Evolutionary conservation across 2,888 invertebrate genomes (phyloP), one percentile per base, ranked within the genome.

Genomic region (Ferrisia virgata): DNA sequence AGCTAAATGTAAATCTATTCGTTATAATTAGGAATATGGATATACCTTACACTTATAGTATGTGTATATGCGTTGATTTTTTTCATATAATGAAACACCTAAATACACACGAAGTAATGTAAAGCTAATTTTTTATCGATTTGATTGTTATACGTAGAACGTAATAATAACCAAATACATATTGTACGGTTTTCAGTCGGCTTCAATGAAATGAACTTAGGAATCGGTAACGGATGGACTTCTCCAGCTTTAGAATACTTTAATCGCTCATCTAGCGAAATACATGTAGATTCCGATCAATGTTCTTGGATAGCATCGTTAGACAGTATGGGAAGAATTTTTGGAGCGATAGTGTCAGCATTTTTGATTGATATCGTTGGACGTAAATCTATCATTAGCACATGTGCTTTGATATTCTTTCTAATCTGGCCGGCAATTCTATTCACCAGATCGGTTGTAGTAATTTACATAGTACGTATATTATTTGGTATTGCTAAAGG

Each of bases 401-500:
- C 22, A 1, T 79, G 79, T 28, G 79, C 40, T 22, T 8, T 25
- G 1, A 79, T 79, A 43, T 79, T 43, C 9, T 79, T 79, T 9
- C 28, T 79, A 8, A 79, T 47, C 43, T 28, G 40, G 47, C 6
- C 25, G 28, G 79, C 25, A 13, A 47, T 25, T 1, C 15, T 79
- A 2, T 72, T 15, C 40, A 79, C 43, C 79, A 0, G 25, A 43
- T 22, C 47, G 8, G 79, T 43, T 25, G 2, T 25, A 2, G 36
- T 79, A 18, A 79, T 79, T 43, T 79, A 72, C 72, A 33, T 72
- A 31, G 72, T 72, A 13, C 80, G 87, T n/a, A 85, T 86, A 33
- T 72, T 86, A 13, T 87, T 86, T 84, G 87, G 87, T 5, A 18
- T 86, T 11, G 85, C 86, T 3, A 86, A 86, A 85, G 87, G 87